These are phyloP conservation scores for Ischnus inquisitorius DNA, from an alignment of 2,888 invertebrate species.

Conservation along the genomic window DNA sequence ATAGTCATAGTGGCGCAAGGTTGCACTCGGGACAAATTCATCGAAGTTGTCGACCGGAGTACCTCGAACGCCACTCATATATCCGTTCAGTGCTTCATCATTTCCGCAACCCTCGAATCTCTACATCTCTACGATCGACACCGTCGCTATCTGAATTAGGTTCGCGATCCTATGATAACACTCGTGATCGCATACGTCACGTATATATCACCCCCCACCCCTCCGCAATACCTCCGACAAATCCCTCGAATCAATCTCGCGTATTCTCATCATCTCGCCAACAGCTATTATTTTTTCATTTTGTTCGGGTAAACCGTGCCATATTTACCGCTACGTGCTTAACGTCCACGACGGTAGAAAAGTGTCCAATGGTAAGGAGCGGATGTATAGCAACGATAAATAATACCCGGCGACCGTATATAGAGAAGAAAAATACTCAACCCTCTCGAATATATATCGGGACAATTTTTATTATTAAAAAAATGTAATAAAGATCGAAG, in stretches of 20 bases:
- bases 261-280: slow-evolving; percentile 9
- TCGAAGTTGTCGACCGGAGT: slow-evolving; percentile 68
- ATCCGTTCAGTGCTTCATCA: slow-evolving; percentile 83
- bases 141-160: slow-evolving; percentile 15
- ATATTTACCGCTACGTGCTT: not conserved
- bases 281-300: slow-evolving; percentile 43
- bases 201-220: too few species aligned
- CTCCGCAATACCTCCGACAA: too few species aligned
- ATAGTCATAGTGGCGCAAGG: slow-evolving; percentile 79
- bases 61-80: slow-evolving; percentile 81
- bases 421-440: not conserved
- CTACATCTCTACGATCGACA: not conserved
- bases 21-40: slow-evolving; percentile 72
- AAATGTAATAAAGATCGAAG: not conserved
- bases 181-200: slow-evolving; percentile 6
- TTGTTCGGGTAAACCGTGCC: not conserved
- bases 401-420: not conserved
- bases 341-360: not conserved
- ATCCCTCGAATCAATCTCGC: slow-evolving; percentile 19
- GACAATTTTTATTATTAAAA: not conserved
- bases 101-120: slow-evolving; percentile 72
- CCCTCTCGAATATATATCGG: not conserved
- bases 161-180: slow-evolving; percentile 31
- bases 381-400: not conserved
- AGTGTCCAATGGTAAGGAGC: not conserved